A percentile compares a stretch with the other conserved stretches of the same genome.
Evolutionary conservation across 92 coral and sea anemone genomes (phyloP).

Genomic region (Ricordea florida): DNA sequence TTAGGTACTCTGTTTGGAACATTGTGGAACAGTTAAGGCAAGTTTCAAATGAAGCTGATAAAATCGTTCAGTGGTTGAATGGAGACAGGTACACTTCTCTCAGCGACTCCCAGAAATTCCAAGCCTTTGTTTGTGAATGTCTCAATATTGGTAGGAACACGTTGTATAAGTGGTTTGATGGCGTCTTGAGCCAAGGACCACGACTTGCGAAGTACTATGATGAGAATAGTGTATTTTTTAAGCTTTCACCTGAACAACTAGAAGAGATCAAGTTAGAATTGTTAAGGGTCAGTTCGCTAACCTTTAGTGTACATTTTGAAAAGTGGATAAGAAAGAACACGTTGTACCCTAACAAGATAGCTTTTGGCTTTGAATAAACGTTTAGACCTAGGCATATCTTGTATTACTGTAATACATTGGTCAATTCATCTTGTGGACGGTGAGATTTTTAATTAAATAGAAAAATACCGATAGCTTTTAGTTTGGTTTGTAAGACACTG

Average conservation of each 20-base stretch:
- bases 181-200: not conserved
- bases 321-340: not conserved
- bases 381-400: too few relatives aligned
- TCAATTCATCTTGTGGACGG: too few relatives aligned
- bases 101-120: constrained; percentile 9
- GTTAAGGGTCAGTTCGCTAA: constrained; percentile 14
- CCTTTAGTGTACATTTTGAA: constrained; percentile 35
- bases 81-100: not conserved
- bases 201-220: constrained; percentile 4
- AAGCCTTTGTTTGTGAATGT: constrained; percentile 38
- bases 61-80: constrained; percentile 20
- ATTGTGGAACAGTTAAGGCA: constrained; percentile 4
- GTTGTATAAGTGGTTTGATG: constrained; percentile 9
- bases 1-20: constrained; percentile 16
- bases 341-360: not conserved
- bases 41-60: not conserved
- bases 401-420: too few relatives aligned
- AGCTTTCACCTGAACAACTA: not conserved
- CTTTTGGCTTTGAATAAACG: constrained; percentile 20
- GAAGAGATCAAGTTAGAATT: constrained; percentile 22
- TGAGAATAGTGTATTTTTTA: not conserved
- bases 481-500: too few relatives aligned
- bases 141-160: constrained; percentile 9
- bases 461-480: too few relatives aligned
- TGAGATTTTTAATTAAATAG: too few relatives aligned